Evolutionary conservation across 2,888 invertebrate species (phyloP).

Genomic region (Ferdinandea cuprea): DNA sequence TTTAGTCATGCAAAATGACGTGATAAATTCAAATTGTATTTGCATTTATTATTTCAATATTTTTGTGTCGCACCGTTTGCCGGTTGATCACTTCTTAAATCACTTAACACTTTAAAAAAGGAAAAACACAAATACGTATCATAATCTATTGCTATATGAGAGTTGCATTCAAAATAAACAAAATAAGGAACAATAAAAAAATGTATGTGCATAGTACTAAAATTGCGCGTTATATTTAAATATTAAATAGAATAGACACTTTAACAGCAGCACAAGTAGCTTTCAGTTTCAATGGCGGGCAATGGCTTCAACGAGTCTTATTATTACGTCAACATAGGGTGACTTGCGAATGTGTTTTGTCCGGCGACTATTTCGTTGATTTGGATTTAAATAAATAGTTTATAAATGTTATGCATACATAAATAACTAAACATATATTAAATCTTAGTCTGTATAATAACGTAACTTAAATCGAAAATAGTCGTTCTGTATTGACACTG

Average conservation of each 20-base stretch:
- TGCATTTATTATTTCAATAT: not conserved
- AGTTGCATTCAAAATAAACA: slow-evolving; percentile 30
- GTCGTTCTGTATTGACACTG: no score
- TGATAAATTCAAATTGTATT: not conserved
- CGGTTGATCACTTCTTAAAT: not conserved
- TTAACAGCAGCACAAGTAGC: slow-evolving; percentile 42
- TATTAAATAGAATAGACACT: slow-evolving; percentile 20
- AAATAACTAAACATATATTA: no score
- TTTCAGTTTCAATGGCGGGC: slow-evolving; percentile 72
- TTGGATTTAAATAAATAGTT: no score
- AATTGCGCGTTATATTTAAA: slow-evolving; percentile 40
- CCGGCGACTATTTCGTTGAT: no score
- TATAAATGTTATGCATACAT: no score
- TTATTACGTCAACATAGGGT: not conserved
- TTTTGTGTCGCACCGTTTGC: slow-evolving; percentile 20
- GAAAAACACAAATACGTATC: not conserved
- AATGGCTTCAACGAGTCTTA: slow-evolving; percentile 48
- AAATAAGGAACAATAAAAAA: not conserved
- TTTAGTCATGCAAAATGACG: not conserved
- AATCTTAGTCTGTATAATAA: no score
- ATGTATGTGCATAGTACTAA: not conserved
- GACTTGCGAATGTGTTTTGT: not conserved
- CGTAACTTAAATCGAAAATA: no score
- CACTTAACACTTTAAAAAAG: not conserved
- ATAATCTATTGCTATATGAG: slow-evolving; percentile 11